These are phyloP conservation scores for Gymnorhina tibicen DNA, from an alignment of 2,113 vertebrate genomes.

Conservation along the genomic window DNA sequence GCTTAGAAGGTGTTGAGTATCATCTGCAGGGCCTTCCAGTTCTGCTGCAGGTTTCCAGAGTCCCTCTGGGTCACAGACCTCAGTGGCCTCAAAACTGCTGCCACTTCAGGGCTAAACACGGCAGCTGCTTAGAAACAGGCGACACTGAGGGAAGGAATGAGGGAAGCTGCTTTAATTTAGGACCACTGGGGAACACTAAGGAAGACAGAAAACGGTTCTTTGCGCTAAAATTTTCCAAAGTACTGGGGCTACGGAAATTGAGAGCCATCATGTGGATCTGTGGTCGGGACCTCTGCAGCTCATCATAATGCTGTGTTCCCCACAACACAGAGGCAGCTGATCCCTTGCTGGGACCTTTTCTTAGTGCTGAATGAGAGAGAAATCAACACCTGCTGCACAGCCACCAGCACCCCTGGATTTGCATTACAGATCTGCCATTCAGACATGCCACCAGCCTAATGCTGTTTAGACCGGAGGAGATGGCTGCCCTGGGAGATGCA, in stretches of 20 bases:
- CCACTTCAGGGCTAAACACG: not conserved
- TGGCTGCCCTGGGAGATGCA: not conserved
- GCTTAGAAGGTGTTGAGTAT: not conserved
- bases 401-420: not conserved
- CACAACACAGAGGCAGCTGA: not conserved
- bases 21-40: not conserved
- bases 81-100: not conserved
- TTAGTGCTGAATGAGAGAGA: not conserved
- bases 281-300: not conserved
- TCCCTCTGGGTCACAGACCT: not conserved
- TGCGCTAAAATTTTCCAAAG: not conserved
- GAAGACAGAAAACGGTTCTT: not conserved
- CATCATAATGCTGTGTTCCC: not conserved
- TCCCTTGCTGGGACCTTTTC: not conserved
- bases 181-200: not conserved
- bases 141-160: not conserved
- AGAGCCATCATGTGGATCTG: not conserved
- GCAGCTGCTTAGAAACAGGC: not conserved
- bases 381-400: not conserved
- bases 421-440: not conserved
- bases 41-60: not conserved
- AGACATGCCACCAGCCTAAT: not conserved
- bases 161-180: not conserved
- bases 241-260: not conserved
- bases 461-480: not conserved